Evolutionary conservation across 2,797 vertebrate species (phyloP), one percentile per base, ranked within the genome.

Genomic region (Urosaurus nigricauda): DNA sequence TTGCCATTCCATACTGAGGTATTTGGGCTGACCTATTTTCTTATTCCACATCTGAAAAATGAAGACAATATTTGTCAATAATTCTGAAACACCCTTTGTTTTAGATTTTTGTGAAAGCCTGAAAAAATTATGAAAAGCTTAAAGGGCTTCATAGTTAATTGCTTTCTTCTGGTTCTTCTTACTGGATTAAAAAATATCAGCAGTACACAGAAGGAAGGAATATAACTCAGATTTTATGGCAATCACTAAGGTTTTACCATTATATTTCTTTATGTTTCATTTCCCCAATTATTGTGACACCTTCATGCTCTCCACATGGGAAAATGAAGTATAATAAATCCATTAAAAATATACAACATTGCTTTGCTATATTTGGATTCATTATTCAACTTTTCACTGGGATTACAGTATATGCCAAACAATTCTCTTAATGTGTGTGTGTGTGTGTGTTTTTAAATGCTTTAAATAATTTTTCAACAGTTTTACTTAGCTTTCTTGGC

Each of bases 401-500:
- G 21, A 35, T 12, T 37, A 51, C 47, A 51, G 47, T 51, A 79
- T 70, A 84, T 35, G 24, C 26, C 53, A 58, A 63, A n/a, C 5
- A 65, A 13, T 73, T 60, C n/a, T 17, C 53, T 60, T 29, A 37
- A 43, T 43, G 43, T 43, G 43, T 43, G n/a, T n/a, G n/a, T n/a
- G n/a, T 26, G 21, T 35, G 1, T 89, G 21, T 80, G 71, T 83
- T 26, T 83, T 77, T 79, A 89, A 93, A 89, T 83, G 89, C 78
- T 14, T 84, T 85, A 74, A 56, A 0, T 17, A 35, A 65, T 91
- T 92, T 87, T 79, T 7, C 56, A 29, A 4, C 29, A 40, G 43
- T 63, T 89, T 94, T 85, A 92, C 91, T 87, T 90, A 89, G 89
- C 60, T 26, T 71, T 87, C 91, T 63, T 83, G 85, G 13, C 87